phyloP scores from a whole-genome alignment of 2,113 vertebrate genomes.

The Microtus oregoni region DNA sequence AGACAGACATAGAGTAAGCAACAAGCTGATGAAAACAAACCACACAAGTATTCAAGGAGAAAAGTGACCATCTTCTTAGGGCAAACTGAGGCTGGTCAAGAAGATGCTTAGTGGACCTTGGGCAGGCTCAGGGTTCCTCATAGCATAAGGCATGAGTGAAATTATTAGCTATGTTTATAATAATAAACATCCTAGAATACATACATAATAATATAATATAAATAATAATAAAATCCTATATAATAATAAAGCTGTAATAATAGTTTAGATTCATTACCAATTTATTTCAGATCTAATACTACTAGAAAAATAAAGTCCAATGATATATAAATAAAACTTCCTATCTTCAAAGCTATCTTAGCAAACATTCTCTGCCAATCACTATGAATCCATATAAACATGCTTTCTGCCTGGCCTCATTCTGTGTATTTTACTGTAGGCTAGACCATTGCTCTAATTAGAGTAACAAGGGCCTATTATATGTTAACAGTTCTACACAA shows the following conservation, averaged over 20 bases:
- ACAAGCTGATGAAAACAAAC: not conserved
- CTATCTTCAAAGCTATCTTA: not conserved
- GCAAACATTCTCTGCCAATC: not conserved
- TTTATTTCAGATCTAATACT: not conserved
- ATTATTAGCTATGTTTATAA: not conserved
- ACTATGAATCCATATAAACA: not conserved
- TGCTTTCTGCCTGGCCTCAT: not conserved
- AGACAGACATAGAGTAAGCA: not conserved
- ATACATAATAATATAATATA: too few species aligned
- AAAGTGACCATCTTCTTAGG: not conserved
- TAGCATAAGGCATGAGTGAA: not conserved
- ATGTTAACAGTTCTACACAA: not conserved
- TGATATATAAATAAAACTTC: not conserved
- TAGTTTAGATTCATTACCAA: not conserved
- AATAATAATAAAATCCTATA: too few species aligned
- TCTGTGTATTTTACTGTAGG: not conserved
- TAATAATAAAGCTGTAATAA: too few species aligned
- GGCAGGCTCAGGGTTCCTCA: not conserved
- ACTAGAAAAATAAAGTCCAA: not conserved
- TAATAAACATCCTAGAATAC: too few species aligned
- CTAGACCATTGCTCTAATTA: not conserved
- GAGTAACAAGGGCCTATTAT: not conserved
- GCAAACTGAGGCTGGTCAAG: fast-evolving
- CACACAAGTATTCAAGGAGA: not conserved
- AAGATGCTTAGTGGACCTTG: not conserved